Evolutionary conservation across 2,888 invertebrate genomes (phyloP).

Genomic region (Bursaphelenchus okinawaensis): DNA sequence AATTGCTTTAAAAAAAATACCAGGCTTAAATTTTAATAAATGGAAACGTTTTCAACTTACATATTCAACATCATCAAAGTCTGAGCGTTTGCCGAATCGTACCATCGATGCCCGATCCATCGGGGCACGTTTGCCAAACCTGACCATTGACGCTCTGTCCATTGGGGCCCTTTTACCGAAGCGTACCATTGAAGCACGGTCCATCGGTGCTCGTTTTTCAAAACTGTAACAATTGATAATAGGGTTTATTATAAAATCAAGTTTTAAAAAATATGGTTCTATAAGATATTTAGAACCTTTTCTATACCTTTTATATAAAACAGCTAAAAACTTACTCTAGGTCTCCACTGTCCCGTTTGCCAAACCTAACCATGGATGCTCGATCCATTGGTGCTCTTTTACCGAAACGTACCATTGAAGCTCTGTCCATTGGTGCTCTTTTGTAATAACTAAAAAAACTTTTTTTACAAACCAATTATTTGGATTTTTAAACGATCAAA

Average conservation of each 20-base stretch:
- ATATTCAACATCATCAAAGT: slow-evolving; percentile 15
- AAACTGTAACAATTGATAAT: slow-evolving; percentile 9
- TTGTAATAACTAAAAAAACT: slow-evolving; percentile 16
- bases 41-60: neutral
- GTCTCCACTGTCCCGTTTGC: neutral
- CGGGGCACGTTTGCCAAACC: slow-evolving; percentile 27
- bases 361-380: slow-evolving; percentile 22
- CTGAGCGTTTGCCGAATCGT: slow-evolving; percentile 11
- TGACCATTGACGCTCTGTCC: slow-evolving; percentile 27
- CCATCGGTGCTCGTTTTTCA: slow-evolving; percentile 19
- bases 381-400: slow-evolving; percentile 24
- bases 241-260: no score
- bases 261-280: no score
- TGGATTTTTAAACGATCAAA: neutral
- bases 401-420: slow-evolving; percentile 24
- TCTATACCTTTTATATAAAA: no score
- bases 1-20: no score
- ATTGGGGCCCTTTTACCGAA: slow-evolving; percentile 28
- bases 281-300: no score
- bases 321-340: neutral
- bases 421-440: slow-evolving; percentile 20
- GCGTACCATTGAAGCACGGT: slow-evolving; percentile 25
- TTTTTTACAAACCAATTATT: no score
- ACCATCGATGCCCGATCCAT: slow-evolving; percentile 22
- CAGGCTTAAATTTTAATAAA: neutral